phyloP scores from a whole-genome alignment of 2,888 invertebrate species.

The Corbicula japonica region DNA sequence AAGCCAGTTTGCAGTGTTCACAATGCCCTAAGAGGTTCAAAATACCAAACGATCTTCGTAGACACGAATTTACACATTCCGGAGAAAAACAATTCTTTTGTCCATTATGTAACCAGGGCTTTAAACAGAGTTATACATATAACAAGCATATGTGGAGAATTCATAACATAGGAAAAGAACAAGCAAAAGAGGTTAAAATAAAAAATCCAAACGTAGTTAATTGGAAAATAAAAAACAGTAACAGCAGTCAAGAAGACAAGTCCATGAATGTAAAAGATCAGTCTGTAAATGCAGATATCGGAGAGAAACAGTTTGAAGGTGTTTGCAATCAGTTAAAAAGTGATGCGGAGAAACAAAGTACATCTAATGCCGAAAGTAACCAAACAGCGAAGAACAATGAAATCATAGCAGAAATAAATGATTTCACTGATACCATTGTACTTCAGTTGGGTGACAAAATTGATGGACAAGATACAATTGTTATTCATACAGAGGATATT shows the following conservation, averaged over 20 bases:
- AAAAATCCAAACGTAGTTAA: conserved; percentile 49
- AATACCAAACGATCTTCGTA: conserved; percentile 47
- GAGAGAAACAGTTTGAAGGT: neutral
- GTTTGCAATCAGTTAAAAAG: neutral
- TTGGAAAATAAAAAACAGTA: conserved; percentile 21
- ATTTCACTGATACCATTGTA: conserved; percentile 26
- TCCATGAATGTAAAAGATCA: neutral
- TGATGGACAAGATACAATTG: conserved; percentile 22
- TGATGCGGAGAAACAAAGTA: neutral
- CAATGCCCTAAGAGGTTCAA: conserved; percentile 59
- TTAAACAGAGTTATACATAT: conserved; percentile 55
- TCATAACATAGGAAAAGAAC: conserved; percentile 52
- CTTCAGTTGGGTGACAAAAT: conserved; percentile 24
- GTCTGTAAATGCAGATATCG: neutral
- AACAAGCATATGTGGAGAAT: conserved; percentile 58
- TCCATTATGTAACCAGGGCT: conserved; percentile 49
- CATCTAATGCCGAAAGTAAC: too few relatives aligned
- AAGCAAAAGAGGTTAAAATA: conserved; percentile 51
- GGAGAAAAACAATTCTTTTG: conserved; percentile 59
- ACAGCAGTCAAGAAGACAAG: neutral
- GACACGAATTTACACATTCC: conserved; percentile 59
- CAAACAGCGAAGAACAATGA: too few relatives aligned
- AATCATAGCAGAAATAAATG: too few relatives aligned
- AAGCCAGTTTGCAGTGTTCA: conserved; percentile 38
- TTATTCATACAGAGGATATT: conserved; percentile 33